Base-by-base conservation (phyloP, 2,888 invertebrate species). In the Salpingus planirostris region DNA sequence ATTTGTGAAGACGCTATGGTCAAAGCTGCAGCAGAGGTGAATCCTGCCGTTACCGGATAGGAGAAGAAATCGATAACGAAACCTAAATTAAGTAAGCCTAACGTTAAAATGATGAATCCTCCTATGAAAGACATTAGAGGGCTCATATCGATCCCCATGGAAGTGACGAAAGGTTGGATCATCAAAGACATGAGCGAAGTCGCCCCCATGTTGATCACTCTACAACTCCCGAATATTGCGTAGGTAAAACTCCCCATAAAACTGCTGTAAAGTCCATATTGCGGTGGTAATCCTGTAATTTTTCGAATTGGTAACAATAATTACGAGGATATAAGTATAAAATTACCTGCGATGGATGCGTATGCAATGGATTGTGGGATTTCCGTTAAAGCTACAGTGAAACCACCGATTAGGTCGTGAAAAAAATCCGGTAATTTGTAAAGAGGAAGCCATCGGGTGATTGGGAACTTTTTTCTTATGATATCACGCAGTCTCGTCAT, bases 291-390 rank as follows among this genome's bases (percentile, higher is more conserved):
- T 18, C 18, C 18, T 6, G 18, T 18, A 18, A 8, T 8, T 18
- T 5, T 8, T 18, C 18, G 8, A 5, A 8, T 18, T 18, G 8
- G 5, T 18, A 5, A 18, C 5, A 18, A 18, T 8, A 18, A 5
- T 18, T n/a, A n/a, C n/a, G n/a, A n/a, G 15, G 6, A 72, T 8
- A 11, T 24, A 5, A 24, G 24, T 7, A 25, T 25, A 11, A 46
- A 50, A 27, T 21, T 28, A 42, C 85, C 86, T 30, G 86, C 86
- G 2, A 87, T 74, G 2, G 76, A 69, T 1, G 85, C 86, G 51
- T 86, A 86, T 1, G 87, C 87, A 31, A 88, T 86, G 2, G 83
- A 84, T 65, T 88, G 87, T 1, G 88, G 86, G 49, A 88, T 82
- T 7, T 81, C 80, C 1, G 87, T 87, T 3, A 87, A 60, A 10